Conservation (phyloP, 2,888 invertebrate species). For the Scotopteryx bipunctaria region DNA sequence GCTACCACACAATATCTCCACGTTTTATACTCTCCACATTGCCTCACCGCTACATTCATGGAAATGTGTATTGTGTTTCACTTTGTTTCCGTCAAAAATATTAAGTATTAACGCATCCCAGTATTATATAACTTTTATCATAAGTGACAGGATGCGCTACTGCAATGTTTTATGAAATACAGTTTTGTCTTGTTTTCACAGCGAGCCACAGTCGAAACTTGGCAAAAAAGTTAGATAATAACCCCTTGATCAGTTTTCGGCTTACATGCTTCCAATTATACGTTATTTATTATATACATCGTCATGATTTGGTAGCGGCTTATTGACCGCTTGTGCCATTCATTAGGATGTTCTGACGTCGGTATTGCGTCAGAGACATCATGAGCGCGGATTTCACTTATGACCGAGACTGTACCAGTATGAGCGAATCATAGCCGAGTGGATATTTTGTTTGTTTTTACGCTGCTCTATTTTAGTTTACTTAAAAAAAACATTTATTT, state of each 20-base stretch:
- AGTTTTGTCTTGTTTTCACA: too few relatives aligned
- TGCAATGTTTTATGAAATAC: too few relatives aligned
- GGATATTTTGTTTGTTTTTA: conserved; percentile 18
- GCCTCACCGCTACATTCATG: too few relatives aligned
- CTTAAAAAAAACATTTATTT: too few relatives aligned
- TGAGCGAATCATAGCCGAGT: conserved; percentile 26
- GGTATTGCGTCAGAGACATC: conserved; percentile 26
- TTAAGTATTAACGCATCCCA: background rate
- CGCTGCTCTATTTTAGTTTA: conserved; percentile 9
- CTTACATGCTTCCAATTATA: background rate
- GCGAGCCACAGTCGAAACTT: too few relatives aligned
- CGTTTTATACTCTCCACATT: background rate
- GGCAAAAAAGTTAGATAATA: too few relatives aligned
- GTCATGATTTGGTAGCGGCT: conserved; percentile 36
- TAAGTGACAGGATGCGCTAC: too few relatives aligned
- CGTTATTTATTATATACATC: conserved; percentile 9
- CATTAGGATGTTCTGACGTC: conserved; percentile 39
- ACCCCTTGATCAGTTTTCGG: too few relatives aligned
- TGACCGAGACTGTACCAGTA: conserved; percentile 14
- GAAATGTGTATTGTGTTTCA: background rate
- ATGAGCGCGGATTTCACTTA: conserved; percentile 21
- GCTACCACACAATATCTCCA: conserved; percentile 5
- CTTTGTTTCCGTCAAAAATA: background rate
- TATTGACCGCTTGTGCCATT: conserved; percentile 41
- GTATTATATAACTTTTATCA: too few relatives aligned